Percentiles rank a stretch among this genome's conserved stretches.
Conservation (phyloP, 2,113 vertebrate genomes). For the Prolemur simus region DNA sequence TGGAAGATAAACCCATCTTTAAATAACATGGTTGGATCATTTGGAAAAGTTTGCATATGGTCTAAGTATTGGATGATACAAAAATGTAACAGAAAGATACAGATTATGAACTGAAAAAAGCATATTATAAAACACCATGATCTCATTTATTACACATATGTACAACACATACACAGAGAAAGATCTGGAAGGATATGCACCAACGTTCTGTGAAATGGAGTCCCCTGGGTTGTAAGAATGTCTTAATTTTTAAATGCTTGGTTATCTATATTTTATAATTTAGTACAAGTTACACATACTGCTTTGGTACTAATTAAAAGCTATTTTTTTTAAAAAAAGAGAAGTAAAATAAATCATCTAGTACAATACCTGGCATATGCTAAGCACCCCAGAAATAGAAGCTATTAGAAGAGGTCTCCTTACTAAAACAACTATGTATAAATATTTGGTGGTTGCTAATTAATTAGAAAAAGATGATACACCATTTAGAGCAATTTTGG, state of each 20-base stretch:
- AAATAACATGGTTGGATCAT: not conserved
- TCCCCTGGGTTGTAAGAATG: not conserved
- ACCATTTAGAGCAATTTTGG: not conserved
- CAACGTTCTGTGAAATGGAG: not conserved
- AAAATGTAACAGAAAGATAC: not conserved
- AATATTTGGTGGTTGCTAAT: constrained; percentile 36
- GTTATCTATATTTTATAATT: not conserved
- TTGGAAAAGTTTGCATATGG: not conserved
- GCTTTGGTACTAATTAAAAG: not conserved
- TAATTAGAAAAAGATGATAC: constrained; percentile 13
- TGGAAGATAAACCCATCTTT: not conserved
- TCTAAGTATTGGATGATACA: not conserved
- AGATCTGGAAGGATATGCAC: not conserved
- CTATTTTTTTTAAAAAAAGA: not conserved
- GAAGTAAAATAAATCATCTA: not conserved
- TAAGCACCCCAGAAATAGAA: constrained; percentile 9
- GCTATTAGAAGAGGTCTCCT: not conserved
- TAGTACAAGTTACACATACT: not conserved
- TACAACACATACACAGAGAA: not conserved
- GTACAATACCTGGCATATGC: not conserved
- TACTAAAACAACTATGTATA: not conserved
- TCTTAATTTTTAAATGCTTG: not conserved
- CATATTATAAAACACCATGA: not conserved
- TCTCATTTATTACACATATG: not conserved
- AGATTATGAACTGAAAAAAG: not conserved